Evolutionary conservation across 2,113 vertebrate genomes (phyloP), one percentile per base, ranked within the genome.

Genomic region (Grus americana): DNA sequence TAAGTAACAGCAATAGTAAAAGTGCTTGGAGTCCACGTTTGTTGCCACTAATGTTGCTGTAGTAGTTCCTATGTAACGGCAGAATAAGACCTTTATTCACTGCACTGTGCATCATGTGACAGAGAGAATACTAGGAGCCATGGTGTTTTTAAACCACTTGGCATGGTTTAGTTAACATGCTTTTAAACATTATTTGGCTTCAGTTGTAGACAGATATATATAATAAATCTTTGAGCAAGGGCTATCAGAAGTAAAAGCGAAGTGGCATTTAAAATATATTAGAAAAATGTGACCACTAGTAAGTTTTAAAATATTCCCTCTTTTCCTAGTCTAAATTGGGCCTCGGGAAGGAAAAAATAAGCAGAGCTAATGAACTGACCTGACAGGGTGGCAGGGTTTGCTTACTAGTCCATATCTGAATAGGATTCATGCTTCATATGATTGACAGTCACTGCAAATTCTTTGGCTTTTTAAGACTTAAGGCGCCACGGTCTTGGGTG

Each of bases 381-480:
- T 94, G 66, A 57, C 44, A 78, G 44, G 57, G 29, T 81, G 58
- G 52, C 55, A 90, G 47, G 49, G 21, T 9, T 90, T 91, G 55
- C 65, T 95, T 81, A 66, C 61, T 79, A 24, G 17, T 76, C 66
- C 10, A 9, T 93, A 36, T 61, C 36, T 80, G 66, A 92, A n/a
- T 61, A 40, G 30, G n/a, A 75, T 78, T 93, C 62, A 11, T 79
- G 14, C 40, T 86, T 79, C n/a, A 24, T 72, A 19, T 65, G 42
- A 86, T 21, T 96, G 92, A 82, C 76, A 94, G 30, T 80, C 68
- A 46, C 73, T 50, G 15, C 58, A 71, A 85, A 88, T 85, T 95
- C 78, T 85, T 89, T 79, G 40, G 24, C 44, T 91, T 84, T 94
- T 79, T 89, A 74, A 86, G 83, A 91, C 42, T 47, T 73, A 67